phyloP scores from a whole-genome alignment of 2,888 invertebrate genomes.

The Perizoma affinitatum region DNA sequence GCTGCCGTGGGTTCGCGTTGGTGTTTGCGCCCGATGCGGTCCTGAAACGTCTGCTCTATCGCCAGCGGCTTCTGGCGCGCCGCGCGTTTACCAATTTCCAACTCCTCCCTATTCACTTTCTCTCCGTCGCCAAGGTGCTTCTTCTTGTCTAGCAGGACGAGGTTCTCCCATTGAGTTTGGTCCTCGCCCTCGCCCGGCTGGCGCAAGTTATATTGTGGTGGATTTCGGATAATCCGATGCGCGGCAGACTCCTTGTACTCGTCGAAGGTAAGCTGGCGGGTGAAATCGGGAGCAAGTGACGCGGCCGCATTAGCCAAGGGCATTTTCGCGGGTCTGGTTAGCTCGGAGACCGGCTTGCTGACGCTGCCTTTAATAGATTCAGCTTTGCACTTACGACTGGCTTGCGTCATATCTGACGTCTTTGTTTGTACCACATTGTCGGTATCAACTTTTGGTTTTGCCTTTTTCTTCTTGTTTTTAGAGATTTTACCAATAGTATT shows the following conservation, averaged over 20 bases:
- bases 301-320: background rate
- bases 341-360: background rate
- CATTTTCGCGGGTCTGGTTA: background rate
- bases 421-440: background rate
- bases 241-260: slow-evolving; percentile 4
- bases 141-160: slow-evolving; percentile 9
- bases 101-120: no score
- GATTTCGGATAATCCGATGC: no score
- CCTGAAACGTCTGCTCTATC: background rate
- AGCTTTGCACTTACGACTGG: background rate
- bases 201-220: background rate
- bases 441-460: background rate
- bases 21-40: background rate
- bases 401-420: background rate
- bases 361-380: background rate
- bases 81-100: background rate
- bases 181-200: slow-evolving; percentile 13
- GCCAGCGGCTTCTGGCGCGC: background rate
- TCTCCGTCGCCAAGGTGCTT: background rate
- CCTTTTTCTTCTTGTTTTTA: background rate
- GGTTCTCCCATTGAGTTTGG: slow-evolving; percentile 3
- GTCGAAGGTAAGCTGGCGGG: background rate
- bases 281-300: background rate
- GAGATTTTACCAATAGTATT: background rate
- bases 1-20: background rate